A percentile compares a stretch with the other conserved stretches of the same genome.
phyloP scores from a whole-genome alignment of 2,113 vertebrate genomes.

The Sardina pilchardus region DNA sequence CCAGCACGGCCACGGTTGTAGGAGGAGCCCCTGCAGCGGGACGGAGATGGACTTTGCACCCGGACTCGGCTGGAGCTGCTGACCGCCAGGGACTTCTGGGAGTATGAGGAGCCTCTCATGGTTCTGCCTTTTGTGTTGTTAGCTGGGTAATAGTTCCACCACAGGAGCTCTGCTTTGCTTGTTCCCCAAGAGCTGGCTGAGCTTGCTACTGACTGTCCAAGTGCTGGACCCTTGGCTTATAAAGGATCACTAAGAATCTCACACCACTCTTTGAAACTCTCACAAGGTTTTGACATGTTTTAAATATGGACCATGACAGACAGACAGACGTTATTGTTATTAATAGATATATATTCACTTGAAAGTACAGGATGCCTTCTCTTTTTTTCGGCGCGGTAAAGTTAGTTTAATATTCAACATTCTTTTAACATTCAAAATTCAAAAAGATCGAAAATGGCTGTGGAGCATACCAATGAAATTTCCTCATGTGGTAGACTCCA shows the following conservation, averaged over 20 bases:
- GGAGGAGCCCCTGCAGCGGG: slow-evolving; percentile 65
- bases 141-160: slow-evolving; percentile 30
- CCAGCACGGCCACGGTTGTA: slow-evolving; percentile 60
- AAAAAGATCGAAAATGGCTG: no score
- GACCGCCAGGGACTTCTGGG: slow-evolving; percentile 73
- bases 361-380: no score
- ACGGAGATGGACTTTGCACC: slow-evolving; percentile 71
- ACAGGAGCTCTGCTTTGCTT: neutral
- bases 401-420: no score
- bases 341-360: no score
- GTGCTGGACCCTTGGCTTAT: slow-evolving; percentile 53
- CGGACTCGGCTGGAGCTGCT: slow-evolving; percentile 65
- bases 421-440: no score
- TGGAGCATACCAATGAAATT: no score
- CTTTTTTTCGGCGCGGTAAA: no score
- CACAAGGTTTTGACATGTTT: slow-evolving; percentile 64
- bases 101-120: slow-evolving; percentile 74
- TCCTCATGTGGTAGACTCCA: no score
- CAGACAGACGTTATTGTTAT: no score
- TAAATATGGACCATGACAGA: slow-evolving; percentile 39
- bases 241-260: slow-evolving; percentile 68
- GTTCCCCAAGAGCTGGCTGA: slow-evolving; percentile 28
- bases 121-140: slow-evolving; percentile 25
- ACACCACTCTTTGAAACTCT: slow-evolving; percentile 64
- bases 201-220: slow-evolving; percentile 40